Base-by-base conservation (phyloP, 2,888 invertebrate genomes). In the Rotaria macrura region DNA sequence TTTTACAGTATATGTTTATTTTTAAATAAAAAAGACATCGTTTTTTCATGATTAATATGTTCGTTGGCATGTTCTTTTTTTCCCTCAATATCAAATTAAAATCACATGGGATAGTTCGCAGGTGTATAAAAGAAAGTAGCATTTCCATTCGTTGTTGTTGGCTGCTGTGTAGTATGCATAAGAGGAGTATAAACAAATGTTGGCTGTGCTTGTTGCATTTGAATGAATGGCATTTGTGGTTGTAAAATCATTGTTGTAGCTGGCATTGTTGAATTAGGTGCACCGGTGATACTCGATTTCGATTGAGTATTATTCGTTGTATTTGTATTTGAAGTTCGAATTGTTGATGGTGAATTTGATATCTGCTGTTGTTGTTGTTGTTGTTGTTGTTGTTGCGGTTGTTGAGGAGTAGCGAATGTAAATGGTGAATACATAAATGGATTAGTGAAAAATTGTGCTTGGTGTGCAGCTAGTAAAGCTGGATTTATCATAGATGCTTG, bases 161-260 rank as follows among this genome's bases (percentile, higher is more conserved):
- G 79, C 9, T 25, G 43, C n/a, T 43, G 40, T 14, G 79, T 9
- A 7, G 40, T 40, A 79, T 79, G 79, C 25, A 79, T 79, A 2
- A 40, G 25, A 9, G 79, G 40, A n/a, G 40, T 79, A 43, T 79
- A 79, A 25, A 79, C 43, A 79, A 79, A 79, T 79, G 79, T 43
- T 40, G 79, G 40, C n/a, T 79, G 79, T 25, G 79, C 43, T 79
- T 23, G 79, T 79, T 23, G 79, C 79, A 79, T 43, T 79, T 79
- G 79, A 25, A 79, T 23, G n/a, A 43, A 79, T n/a, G 79, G 79
- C n/a, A 43, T 79, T 79, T 40, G 79, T 12, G 79, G 40, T 43
- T 43, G 43, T n/a, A 43, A 43, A 40, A 43, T 43, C 79, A 79
- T 79, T 10, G 79, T 38, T 79, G 65, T 65, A 34, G 65, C 34